Percentiles rank a stretch among this genome's conserved stretches.
Conservation (phyloP, 2,113 vertebrate species). For the Hylia prasina region DNA sequence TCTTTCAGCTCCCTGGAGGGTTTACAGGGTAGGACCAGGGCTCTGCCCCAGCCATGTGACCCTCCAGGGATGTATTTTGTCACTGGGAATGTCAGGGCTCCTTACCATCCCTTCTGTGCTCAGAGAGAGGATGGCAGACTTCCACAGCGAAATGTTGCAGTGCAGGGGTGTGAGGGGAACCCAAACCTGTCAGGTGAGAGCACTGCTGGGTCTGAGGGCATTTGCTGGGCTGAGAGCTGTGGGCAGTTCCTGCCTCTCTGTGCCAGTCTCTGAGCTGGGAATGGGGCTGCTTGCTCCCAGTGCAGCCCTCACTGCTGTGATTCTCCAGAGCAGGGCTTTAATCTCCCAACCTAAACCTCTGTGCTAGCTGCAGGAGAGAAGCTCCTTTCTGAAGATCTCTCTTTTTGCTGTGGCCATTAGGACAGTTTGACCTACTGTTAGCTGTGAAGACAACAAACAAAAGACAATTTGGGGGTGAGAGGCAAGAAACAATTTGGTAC, state of each 20-base stretch:
- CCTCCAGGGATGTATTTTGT: neutral
- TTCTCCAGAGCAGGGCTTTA: neutral
- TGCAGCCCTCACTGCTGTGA: neutral
- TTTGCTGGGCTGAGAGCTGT: neutral
- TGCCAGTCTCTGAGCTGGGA: rapidly evolving
- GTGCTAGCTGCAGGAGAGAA: neutral
- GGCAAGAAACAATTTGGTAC: neutral
- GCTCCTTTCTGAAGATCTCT: neutral
- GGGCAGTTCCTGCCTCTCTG: neutral
- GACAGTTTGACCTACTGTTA: neutral
- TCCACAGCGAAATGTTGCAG: neutral
- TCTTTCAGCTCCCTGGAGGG: neutral
- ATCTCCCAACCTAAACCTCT: neutral
- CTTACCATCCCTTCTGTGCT: neutral
- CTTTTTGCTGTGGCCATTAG: neutral
- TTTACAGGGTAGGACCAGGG: neutral
- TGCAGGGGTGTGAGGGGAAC: neutral
- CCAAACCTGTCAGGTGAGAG: rapidly evolving
- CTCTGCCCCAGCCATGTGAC: neutral
- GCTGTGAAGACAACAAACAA: neutral
- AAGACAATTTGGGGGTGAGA: neutral
- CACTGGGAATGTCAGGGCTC: neutral
- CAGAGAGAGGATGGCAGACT: neutral
- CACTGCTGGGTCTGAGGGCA: rapidly evolving
- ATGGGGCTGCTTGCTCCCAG: neutral